Evolutionary conservation across 2,888 invertebrate species (phyloP), one percentile per base, ranked within the genome.

Genomic region (Philonicus albiceps): DNA sequence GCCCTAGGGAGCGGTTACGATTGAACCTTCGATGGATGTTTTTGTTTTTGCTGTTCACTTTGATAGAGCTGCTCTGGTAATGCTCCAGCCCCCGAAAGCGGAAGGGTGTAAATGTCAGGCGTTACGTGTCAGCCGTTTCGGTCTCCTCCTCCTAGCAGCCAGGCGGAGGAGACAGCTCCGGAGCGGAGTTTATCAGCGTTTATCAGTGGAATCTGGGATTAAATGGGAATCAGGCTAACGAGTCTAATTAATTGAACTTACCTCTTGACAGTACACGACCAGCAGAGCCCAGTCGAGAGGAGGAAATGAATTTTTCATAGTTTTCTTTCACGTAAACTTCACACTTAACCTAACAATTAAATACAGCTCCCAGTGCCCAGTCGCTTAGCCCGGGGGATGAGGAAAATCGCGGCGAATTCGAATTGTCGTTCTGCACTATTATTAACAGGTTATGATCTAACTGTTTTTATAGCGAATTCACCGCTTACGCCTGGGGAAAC

Each of bases 241-340:
- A 64, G 64, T 27, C 27, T 27, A 19, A 19, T 64, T 64, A 64
- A 74, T 16, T 30, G 31, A 19, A 91, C 91, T 91, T 90, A 92
- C 92, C 89, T 91, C 92, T 91, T 91, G 91, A 89, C 92, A 92
- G 90, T 91, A 90, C 89, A 90, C 91, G 88, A 89, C 87, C 88
- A 90, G 88, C 86, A 90, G 89, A 89, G 90, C 90, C 90, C 91
- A 90, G 89, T 90, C 89, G 89, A 88, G 87, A 19, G 84, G 85
- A 89, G 89, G 88, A 89, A 87, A 89, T 88, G 86, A 88, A 88
- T 90, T 89, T 89, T 88, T 89, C 90, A 90, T 90, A 89, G 22
- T 64, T 64, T 22, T 89, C 11, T 74, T 30, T 89, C 88, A 88
- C 55, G 55, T 31, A 34, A 34, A 40, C 43, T 78, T 43, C 49